A percentile compares a stretch with the other conserved stretches of the same genome.
Evolutionary conservation across 2,797 vertebrate genomes (phyloP).

Genomic region (Ptychadena robeensis): DNA sequence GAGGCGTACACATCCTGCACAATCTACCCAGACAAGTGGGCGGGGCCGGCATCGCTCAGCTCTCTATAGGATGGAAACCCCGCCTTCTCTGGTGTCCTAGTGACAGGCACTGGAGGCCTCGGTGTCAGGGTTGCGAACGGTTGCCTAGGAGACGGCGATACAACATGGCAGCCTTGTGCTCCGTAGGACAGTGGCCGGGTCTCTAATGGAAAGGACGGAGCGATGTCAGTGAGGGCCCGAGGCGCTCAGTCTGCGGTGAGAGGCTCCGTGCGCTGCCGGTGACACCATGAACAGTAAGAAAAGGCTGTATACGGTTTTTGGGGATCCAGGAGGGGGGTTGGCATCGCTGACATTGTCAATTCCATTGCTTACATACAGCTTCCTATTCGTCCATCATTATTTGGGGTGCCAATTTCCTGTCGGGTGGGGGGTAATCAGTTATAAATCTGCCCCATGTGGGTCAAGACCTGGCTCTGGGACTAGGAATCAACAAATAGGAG

Average conservation of each 20-base stretch:
- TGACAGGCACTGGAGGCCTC: neutral
- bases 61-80: neutral
- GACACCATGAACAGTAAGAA: slow-evolving; percentile 48
- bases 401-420: too few relatives aligned
- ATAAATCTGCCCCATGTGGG: too few relatives aligned
- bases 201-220: neutral
- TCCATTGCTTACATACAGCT: too few relatives aligned
- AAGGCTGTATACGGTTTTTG: neutral
- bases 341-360: too few relatives aligned
- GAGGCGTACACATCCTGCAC: too few relatives aligned
- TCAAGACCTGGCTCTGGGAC: too few relatives aligned
- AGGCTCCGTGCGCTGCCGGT: neutral
- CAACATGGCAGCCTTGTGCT: slow-evolving; percentile 74
- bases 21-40: neutral
- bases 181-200: neutral
- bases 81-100: neutral
- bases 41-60: neutral
- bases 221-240: slow-evolving; percentile 6
- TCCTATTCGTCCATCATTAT: too few relatives aligned
- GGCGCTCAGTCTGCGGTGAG: neutral
- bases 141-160: slow-evolving; percentile 84
- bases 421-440: too few relatives aligned
- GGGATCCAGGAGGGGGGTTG: too few relatives aligned
- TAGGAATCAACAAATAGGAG: too few relatives aligned
- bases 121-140: slow-evolving; percentile 64